Base-by-base conservation (phyloP, 1,140 invertebrate species). In the Saccostrea cuccullata region DNA sequence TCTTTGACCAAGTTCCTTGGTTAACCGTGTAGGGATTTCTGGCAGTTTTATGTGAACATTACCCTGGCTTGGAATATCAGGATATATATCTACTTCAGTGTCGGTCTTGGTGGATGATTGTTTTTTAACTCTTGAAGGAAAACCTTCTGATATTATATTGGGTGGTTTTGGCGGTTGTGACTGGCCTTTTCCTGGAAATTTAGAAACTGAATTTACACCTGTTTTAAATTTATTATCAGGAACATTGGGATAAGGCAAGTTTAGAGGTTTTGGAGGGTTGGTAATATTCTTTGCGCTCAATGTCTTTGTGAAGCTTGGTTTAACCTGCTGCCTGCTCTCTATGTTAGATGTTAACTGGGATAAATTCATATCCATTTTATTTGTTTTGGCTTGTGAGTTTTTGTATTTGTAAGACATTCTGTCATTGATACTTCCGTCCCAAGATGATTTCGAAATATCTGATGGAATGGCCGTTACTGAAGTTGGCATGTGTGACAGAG, bases 11-110 rank as follows among this genome's bases (percentile, higher is more conserved):
- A 77, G 70, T 30, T 26, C 70, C 26, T 77, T 77, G 11, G 70
- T 77, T 15, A 77, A 17, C 26, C 70, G 6, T 26, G 70, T 77
- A 36, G 70, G 70, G 15, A 77, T 77, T 36, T 77, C 70, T 15
- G 70, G 70, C 9, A 77, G 9, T 15, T 77, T 77, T 26, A 77
- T 77, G 30, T 77, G 70, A 77, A 77, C 70, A 77, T 77, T 26
- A 36, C 70, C 70, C 26, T 77, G 70, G 15, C 70, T 36, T 77
- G 70, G 70, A 15, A 77, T 77, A 77, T 77, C 70, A 30, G 70
- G 70, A 36, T 30, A 30, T 0, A 77, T 36, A 13, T 77, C 70
- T 15, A 36, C 30, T 13, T 30, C 15, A 4, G 23, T 36, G 30
- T 26, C 70, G 26, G 70, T 77, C 13, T 77, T 77, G 26, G 23